Conservation (phyloP, 1,140 invertebrate genomes). For the Dendroctonus valens region DNA sequence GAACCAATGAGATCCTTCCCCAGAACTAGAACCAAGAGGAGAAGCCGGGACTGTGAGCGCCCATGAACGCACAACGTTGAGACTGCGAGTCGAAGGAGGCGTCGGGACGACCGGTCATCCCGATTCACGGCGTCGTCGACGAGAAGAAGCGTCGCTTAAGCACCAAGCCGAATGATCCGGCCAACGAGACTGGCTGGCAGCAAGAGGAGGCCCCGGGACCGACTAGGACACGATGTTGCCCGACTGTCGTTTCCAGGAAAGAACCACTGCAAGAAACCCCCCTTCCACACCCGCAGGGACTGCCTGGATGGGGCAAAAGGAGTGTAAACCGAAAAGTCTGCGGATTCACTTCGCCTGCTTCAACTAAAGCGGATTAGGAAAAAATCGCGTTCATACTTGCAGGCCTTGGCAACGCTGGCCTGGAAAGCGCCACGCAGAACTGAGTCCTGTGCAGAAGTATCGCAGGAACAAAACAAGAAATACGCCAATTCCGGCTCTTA, state of each 20-base stretch:
- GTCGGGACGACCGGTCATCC: constrained; percentile 5
- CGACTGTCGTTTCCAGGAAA: neutral
- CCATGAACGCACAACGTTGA: constrained; percentile 14
- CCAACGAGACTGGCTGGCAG: constrained; percentile 24
- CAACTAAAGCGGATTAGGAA: too few relatives aligned
- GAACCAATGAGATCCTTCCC: constrained; percentile 5
- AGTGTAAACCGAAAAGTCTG: too few relatives aligned
- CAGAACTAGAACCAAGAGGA: constrained; percentile 1
- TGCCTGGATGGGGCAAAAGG: too few relatives aligned
- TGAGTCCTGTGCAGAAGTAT: constrained; percentile 7
- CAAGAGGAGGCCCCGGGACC: constrained; percentile 14
- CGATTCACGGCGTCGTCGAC: constrained; percentile 11
- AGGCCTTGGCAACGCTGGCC: neutral
- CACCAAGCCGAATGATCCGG: constrained; percentile 1
- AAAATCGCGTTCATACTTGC: too few relatives aligned
- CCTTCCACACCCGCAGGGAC: too few relatives aligned
- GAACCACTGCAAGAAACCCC: too few relatives aligned
- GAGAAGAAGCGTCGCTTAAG: constrained; percentile 13
- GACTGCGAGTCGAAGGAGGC: neutral
- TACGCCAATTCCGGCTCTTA: neutral
- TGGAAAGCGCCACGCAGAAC: constrained; percentile 11
- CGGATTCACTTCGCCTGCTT: too few relatives aligned
- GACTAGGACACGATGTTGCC: constrained; percentile 4
- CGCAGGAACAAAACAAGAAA: constrained; percentile 1
- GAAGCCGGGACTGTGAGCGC: constrained; percentile 13